These are phyloP conservation scores for Xylocopa sonorina DNA, from an alignment of 1,140 invertebrate genomes.

Conservation along the genomic window DNA sequence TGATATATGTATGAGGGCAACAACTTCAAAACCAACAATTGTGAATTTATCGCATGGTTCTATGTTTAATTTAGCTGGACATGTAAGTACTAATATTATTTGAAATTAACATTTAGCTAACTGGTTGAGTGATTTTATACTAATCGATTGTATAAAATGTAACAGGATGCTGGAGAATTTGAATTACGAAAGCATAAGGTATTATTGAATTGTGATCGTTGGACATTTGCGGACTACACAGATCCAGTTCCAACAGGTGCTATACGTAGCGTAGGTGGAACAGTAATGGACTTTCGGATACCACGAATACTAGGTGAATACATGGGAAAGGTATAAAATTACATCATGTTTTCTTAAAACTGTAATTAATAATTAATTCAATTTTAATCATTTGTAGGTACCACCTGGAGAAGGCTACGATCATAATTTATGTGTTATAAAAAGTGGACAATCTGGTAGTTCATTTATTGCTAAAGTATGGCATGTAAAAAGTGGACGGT, in stretches of 20 bases:
- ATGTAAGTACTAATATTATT: conserved; percentile 81
- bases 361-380: neutral
- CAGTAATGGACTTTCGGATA: conserved; percentile 84
- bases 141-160: too few species aligned
- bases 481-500: conserved; percentile 86
- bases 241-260: conserved; percentile 89
- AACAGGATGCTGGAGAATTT: conserved; percentile 67
- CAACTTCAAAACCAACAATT: conserved; percentile 89
- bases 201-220: conserved; percentile 88
- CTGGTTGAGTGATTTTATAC: too few species aligned
- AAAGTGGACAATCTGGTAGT: conserved; percentile 54
- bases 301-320: conserved; percentile 80
- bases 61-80: conserved; percentile 95
- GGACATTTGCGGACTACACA: conserved; percentile 86
- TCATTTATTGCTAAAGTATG: conserved; percentile 81
- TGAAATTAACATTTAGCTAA: neutral
- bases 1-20: conserved; percentile 87
- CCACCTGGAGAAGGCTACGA: conserved; percentile 83
- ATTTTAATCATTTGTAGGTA: conserved; percentile 51
- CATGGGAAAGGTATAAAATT: conserved; percentile 69
- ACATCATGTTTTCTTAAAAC: neutral
- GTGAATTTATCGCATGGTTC: conserved; percentile 95
- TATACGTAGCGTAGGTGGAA: conserved; percentile 83
- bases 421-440: conserved; percentile 85
- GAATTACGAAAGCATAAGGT: conserved; percentile 88